Conservation (phyloP, 2,888 invertebrate species). For the Glaucopsyche alexis region DNA sequence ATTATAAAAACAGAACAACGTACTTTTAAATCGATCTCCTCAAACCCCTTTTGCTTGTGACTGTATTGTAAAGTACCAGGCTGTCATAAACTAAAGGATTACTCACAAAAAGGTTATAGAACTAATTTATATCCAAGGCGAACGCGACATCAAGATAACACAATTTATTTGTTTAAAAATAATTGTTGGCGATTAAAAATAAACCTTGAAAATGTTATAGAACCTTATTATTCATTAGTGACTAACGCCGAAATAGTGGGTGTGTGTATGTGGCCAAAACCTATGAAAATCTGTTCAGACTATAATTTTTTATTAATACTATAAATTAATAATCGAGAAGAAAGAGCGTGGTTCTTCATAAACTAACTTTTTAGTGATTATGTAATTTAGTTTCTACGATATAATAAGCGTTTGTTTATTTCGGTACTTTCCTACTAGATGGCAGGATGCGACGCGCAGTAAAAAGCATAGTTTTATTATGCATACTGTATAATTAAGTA, state of each 20-base stretch:
- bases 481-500: too few species aligned
- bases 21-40: not conserved
- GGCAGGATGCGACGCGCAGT: too few species aligned
- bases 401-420: too few species aligned
- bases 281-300: too few species aligned
- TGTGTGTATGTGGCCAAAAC: not conserved
- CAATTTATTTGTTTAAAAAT: constrained; percentile 21
- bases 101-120: constrained; percentile 20
- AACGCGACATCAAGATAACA: constrained; percentile 23
- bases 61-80: not conserved
- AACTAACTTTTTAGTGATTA: too few species aligned
- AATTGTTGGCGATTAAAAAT: constrained; percentile 16
- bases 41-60: not conserved
- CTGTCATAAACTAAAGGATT: constrained; percentile 6
- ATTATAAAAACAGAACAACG: too few species aligned
- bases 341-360: too few species aligned
- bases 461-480: too few species aligned
- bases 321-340: too few species aligned
- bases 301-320: too few species aligned
- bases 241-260: constrained; percentile 3
- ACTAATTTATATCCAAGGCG: constrained; percentile 20
- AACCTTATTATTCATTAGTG: constrained; percentile 11
- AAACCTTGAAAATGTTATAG: constrained; percentile 8
- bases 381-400: too few species aligned
- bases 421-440: too few species aligned